Evolutionary conservation across 2,797 vertebrate species (phyloP).

Genomic region (Lemur catta): DNA sequence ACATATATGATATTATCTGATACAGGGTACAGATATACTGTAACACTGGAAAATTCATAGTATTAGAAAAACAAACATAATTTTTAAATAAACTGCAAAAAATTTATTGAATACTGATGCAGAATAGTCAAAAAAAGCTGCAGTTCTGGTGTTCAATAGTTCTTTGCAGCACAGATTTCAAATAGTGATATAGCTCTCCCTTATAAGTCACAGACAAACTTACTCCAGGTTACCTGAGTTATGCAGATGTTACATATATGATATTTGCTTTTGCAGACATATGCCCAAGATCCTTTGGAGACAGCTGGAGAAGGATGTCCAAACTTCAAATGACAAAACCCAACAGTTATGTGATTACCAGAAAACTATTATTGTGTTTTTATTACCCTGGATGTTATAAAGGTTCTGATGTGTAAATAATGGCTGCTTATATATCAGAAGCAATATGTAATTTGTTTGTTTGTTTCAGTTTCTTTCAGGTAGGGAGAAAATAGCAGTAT

Average conservation of each 20-base stretch:
- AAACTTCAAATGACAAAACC: background rate
- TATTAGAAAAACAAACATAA: background rate
- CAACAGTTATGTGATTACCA: background rate
- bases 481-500: background rate
- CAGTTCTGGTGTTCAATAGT: background rate
- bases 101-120: background rate
- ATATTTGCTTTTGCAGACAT: background rate
- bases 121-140: background rate
- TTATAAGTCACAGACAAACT: background rate
- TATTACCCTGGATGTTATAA: background rate
- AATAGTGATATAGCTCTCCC: background rate
- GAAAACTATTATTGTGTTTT: background rate
- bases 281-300: background rate
- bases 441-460: background rate
- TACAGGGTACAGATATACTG: background rate
- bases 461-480: background rate
- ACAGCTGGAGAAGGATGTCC: background rate
- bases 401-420: background rate
- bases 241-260: background rate
- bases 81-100: background rate
- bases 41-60: background rate
- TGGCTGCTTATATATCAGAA: background rate
- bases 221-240: background rate
- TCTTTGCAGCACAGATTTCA: background rate
- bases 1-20: background rate